Percentiles rank a stretch among this genome's conserved stretches.
Conservation (phyloP, 1,140 invertebrate species). For the Parasteatoda tepidariorum region DNA sequence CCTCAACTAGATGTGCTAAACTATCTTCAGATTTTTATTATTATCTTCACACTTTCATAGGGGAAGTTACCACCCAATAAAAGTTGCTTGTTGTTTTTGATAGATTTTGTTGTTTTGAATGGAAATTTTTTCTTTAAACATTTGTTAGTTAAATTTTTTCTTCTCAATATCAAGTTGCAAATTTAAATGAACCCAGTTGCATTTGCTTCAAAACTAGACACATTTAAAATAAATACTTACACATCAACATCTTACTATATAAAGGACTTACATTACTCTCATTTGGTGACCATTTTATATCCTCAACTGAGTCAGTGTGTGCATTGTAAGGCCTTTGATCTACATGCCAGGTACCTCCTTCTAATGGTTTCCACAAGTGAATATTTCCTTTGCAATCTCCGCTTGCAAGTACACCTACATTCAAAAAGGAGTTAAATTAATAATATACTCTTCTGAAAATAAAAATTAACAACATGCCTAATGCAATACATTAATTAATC, state of each 20-base stretch:
- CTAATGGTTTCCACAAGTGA: slow-evolving; percentile 88
- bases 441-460: background rate
- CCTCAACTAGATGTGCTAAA: too few relatives aligned
- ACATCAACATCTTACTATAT: background rate
- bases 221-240: background rate
- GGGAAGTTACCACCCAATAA: too few relatives aligned
- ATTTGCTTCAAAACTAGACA: background rate
- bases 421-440: slow-evolving; percentile 15
- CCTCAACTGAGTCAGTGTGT: slow-evolving; percentile 95
- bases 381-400: slow-evolving; percentile 93
- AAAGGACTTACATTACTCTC: slow-evolving; percentile 79
- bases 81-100: too few relatives aligned
- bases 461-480: background rate
- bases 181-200: too few relatives aligned
- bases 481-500: too few relatives aligned
- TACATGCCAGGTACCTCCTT: slow-evolving; percentile 77
- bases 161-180: too few relatives aligned
- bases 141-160: too few relatives aligned
- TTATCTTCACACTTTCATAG: too few relatives aligned
- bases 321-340: slow-evolving; percentile 88
- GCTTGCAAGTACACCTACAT: slow-evolving; percentile 80
- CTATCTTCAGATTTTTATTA: too few relatives aligned
- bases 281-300: slow-evolving; percentile 98
- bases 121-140: too few relatives aligned
- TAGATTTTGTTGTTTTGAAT: too few relatives aligned